phyloP scores from a whole-genome alignment of 2,797 vertebrate species.

The Hafferia zeledoni region DNA sequence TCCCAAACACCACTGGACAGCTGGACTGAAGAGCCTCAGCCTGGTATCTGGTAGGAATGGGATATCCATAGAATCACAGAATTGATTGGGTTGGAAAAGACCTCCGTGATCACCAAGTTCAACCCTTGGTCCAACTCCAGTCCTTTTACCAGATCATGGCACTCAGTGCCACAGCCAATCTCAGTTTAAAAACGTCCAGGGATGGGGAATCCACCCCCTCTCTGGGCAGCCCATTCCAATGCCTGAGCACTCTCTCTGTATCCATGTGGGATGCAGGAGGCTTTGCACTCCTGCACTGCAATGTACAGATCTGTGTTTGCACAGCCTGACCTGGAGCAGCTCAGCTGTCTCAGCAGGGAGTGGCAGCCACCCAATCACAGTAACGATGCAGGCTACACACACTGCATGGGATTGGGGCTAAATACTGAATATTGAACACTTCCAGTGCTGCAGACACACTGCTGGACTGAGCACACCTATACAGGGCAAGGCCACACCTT shows the following conservation, averaged over 20 bases:
- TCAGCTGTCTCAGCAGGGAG: background rate
- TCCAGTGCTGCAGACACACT: accelerated
- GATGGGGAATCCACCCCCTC: too few relatives aligned
- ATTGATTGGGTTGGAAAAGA: too few relatives aligned
- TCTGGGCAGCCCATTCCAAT: too few relatives aligned
- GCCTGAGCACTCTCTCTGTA: too few relatives aligned
- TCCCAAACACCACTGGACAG: background rate
- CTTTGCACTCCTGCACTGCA: background rate
- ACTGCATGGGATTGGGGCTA: background rate
- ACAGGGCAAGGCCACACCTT: accelerated
- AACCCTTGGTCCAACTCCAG: too few relatives aligned
- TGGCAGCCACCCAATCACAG: accelerated
- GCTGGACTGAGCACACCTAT: accelerated
- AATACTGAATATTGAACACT: background rate
- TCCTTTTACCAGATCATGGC: too few relatives aligned
- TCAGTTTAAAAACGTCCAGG: too few relatives aligned
- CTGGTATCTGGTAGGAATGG: background rate
- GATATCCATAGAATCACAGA: background rate
- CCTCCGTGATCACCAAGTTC: too few relatives aligned
- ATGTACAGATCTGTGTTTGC: accelerated
- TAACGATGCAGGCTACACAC: background rate
- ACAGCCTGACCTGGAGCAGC: background rate
- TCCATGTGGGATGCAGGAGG: background rate
- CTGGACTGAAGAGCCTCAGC: background rate
- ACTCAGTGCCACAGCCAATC: too few relatives aligned